These are phyloP conservation scores for Drosophila cognata DNA, from an alignment of 2,888 invertebrate genomes.

Conservation along the genomic window DNA sequence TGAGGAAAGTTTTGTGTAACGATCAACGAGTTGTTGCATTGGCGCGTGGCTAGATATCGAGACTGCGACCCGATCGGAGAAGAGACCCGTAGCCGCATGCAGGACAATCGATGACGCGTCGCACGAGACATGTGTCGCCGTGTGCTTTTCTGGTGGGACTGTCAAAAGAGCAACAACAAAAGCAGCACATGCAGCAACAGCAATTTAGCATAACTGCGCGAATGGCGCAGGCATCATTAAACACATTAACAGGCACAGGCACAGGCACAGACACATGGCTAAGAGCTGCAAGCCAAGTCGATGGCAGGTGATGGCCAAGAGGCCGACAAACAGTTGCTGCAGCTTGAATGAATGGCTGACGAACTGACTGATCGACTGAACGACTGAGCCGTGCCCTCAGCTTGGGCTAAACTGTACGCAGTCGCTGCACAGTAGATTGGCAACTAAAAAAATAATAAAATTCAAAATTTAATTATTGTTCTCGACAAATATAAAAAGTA, in stretches of 20 bases:
- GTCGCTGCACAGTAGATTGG: slow-evolving; percentile 20
- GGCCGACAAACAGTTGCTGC: slow-evolving; percentile 63
- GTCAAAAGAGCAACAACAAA: slow-evolving; percentile 12
- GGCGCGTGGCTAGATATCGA: slow-evolving; percentile 62
- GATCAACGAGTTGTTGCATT: slow-evolving; percentile 24
- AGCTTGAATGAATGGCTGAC: slow-evolving; percentile 50
- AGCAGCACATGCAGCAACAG: slow-evolving; percentile 22
- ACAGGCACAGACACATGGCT: slow-evolving; percentile 34
- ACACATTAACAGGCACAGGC: slow-evolving; percentile 73
- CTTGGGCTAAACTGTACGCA: slow-evolving; percentile 63
- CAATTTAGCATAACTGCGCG: slow-evolving; percentile 78
- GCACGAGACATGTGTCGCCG: slow-evolving; percentile 62
- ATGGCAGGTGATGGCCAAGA: slow-evolving; percentile 74
- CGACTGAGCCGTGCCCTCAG: slow-evolving; percentile 25
- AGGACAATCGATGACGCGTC: slow-evolving; percentile 70
- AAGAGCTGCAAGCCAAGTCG: slow-evolving; percentile 47
- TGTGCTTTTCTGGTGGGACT: slow-evolving; percentile 12
- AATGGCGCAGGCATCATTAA: slow-evolving; percentile 76
- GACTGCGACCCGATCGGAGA: slow-evolving; percentile 9
- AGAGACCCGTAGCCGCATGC: slow-evolving; percentile 30
- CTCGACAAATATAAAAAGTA: neutral
- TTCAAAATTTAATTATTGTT: neutral
- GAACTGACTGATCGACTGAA: slow-evolving; percentile 19
- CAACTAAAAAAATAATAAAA: neutral
- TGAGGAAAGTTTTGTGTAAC: slow-evolving; percentile 59